phyloP scores from a whole-genome alignment of 2,113 vertebrate species.

The Rhodinocichla rosea region DNA sequence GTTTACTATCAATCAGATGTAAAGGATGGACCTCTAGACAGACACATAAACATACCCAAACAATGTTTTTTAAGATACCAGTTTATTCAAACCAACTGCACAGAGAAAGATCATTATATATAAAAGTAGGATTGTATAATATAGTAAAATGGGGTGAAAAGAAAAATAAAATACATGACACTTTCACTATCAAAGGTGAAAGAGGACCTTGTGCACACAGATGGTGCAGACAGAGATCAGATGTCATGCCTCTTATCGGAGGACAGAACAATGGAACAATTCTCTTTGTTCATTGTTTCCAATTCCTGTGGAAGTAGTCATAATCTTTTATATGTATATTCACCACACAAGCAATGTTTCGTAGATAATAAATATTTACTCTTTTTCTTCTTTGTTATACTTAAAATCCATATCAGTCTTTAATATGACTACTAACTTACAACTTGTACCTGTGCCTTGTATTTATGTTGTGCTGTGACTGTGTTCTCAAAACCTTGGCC shows the following conservation, averaged over 20 bases:
- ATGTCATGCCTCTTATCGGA: not conserved
- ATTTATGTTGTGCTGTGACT: not conserved
- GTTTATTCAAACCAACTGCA: not conserved
- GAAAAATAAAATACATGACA: not conserved
- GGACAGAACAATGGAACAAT: not conserved
- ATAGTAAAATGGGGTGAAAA: not conserved
- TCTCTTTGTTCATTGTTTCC: not conserved
- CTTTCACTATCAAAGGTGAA: not conserved
- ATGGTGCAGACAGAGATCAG: not conserved
- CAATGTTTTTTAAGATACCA: not conserved
- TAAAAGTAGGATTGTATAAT: not conserved
- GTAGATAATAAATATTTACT: not conserved
- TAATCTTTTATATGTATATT: not conserved
- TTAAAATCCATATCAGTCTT: not conserved
- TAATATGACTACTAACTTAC: not conserved
- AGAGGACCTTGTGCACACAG: not conserved
- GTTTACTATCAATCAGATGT: not conserved
- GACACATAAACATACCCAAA: not conserved
- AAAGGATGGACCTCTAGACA: not conserved
- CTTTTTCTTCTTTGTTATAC: not conserved
- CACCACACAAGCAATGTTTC: not conserved
- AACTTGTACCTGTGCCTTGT: not conserved
- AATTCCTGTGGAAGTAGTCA: not conserved
- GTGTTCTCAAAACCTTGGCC: not conserved
- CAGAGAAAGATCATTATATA: not conserved